Evolutionary conservation across 2,797 vertebrate species (phyloP).

Genomic region (Malurus splendens): DNA sequence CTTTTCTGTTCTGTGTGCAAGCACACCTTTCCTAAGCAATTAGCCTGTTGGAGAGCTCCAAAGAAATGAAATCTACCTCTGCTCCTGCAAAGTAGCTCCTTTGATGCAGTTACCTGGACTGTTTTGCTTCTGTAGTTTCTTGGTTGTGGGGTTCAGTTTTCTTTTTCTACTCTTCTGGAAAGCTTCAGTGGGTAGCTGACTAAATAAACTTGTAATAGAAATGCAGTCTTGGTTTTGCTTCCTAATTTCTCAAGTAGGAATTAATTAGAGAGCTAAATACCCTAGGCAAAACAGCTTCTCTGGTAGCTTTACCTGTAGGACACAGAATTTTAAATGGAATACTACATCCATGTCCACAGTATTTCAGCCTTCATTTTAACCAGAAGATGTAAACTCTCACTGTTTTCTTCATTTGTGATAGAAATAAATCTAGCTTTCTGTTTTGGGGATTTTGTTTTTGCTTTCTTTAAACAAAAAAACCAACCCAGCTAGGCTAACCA

Average conservation of each 20-base stretch:
- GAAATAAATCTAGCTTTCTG: not conserved
- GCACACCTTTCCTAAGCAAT: not conserved
- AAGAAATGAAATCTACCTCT: not conserved
- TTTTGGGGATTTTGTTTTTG: not conserved
- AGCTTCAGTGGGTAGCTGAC: not conserved
- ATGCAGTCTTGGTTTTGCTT: not conserved
- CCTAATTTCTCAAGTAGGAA: conserved; percentile 7
- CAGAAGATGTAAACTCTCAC: not conserved
- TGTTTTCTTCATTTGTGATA: not conserved
- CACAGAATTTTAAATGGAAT: not conserved
- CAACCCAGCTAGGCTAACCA: not conserved
- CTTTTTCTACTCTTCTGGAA: not conserved
- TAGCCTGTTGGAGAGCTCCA: not conserved
- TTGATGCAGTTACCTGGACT: not conserved
- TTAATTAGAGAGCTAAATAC: conserved; percentile 3
- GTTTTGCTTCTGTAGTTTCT: conserved; percentile 7
- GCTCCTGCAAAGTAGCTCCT: not conserved
- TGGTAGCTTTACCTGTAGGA: conserved; percentile 3
- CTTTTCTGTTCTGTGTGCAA: not conserved
- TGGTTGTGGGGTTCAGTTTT: not conserved
- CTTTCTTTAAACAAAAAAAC: not conserved
- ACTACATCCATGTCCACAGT: not conserved
- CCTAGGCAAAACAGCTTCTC: not conserved
- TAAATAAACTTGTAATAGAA: conserved; percentile 22
- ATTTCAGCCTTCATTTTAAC: conserved; percentile 10